Evolutionary conservation across 1,140 invertebrate genomes (phyloP).

Genomic region (Mya arenaria): DNA sequence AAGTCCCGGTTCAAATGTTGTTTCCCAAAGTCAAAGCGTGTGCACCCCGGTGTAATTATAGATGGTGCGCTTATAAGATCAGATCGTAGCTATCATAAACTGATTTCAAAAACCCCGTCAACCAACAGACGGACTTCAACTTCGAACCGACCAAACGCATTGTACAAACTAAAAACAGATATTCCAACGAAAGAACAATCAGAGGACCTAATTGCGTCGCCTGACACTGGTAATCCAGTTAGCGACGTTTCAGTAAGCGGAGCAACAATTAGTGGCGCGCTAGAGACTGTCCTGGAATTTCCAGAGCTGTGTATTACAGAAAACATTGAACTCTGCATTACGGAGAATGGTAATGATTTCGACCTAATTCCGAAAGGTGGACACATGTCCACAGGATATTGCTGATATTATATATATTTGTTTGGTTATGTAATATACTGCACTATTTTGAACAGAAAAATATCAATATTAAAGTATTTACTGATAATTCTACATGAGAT

Average conservation of each 20-base stretch:
- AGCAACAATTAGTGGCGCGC: background rate
- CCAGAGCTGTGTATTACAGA: too few species aligned
- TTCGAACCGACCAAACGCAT: background rate
- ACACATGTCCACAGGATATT: too few species aligned
- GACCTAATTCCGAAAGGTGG: too few species aligned
- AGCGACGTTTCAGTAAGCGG: slow-evolving; percentile 4
- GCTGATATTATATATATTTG: too few species aligned
- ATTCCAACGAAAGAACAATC: slow-evolving; percentile 16
- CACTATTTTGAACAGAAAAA: too few species aligned
- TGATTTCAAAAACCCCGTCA: background rate
- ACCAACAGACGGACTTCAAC: background rate
- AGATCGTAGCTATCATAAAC: slow-evolving; percentile 1
- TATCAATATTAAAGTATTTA: too few species aligned
- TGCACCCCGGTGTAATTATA: slow-evolving; percentile 55
- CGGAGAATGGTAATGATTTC: too few species aligned
- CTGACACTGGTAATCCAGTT: background rate
- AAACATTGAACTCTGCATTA: too few species aligned
- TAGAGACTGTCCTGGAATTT: slow-evolving; percentile 25
- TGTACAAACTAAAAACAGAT: slow-evolving; percentile 9
- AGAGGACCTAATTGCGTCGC: slow-evolving; percentile 13
- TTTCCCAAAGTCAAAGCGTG: slow-evolving; percentile 22
- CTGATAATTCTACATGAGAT: too few species aligned
- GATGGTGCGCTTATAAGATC: slow-evolving; percentile 31
- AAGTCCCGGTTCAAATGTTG: slow-evolving; percentile 55
- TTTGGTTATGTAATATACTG: too few species aligned